Base-by-base conservation (phyloP, 2,113 vertebrate genomes). In the Bujurquina vittata region DNA sequence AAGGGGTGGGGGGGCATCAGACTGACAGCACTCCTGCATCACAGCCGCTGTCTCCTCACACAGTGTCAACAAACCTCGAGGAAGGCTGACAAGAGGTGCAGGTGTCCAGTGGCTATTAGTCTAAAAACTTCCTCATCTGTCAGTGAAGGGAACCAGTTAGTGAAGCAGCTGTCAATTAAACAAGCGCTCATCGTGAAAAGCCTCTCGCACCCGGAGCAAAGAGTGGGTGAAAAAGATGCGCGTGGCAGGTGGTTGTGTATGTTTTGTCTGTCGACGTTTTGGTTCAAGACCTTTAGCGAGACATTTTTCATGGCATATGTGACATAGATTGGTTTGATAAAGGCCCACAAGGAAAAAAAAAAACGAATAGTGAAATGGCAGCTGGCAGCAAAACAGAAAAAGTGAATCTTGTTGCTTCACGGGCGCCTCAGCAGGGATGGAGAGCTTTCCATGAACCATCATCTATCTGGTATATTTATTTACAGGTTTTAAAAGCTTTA, bases 91-190 rank as follows among this genome's bases (percentile, higher is more conserved):
- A 86, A 84, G 83, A 87, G 1, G 54, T 49, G 59, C 89, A 91
- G 91, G 91, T 94, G 92, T 92, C 91, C 87, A 58, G 69, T 89
- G 88, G 87, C 88, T 90, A 89, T 93, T 91, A 91, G 88, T 81
- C 89, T 81, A 82, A 87, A 89, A 89, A 85, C 79, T 9, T 83
- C 67, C 88, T 88, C 88, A 84, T 92, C 80, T 93, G 93, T 92
- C 92, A 92, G 80, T n/a, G 82, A 89, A 60, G 73, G 69, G 61
- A 72, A 84, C 65, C 85, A 69, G 85, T 90, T 88, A 89, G 84
- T 29, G 84, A 88, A 85, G 75, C 63, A 84, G 63, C 92, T 94
- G 92, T 91, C 93, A 94, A 92, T 94, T 93, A 90, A 89, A 82
- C 75, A 77, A 75, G 69, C 79, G 62, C 79, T 89, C 86, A 85